These are phyloP conservation scores for Solenopsis fugax DNA, from an alignment of 1,140 invertebrate species.

Conservation along the genomic window DNA sequence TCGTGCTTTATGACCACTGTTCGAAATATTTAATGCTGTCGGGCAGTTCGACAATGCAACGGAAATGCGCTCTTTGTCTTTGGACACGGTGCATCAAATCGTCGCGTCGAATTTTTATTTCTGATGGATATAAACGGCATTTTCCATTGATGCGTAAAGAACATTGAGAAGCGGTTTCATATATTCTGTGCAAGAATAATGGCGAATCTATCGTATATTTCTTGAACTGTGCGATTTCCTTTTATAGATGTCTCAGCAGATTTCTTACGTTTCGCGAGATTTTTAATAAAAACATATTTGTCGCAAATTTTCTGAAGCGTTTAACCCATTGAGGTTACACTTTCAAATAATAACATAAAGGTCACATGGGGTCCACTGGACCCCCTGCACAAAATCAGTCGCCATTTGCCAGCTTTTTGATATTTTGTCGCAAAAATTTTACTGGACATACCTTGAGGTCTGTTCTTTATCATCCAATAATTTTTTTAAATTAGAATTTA, in stretches of 20 bases:
- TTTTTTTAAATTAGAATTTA: no score
- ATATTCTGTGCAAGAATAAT: background rate
- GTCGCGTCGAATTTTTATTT: conserved; percentile 12
- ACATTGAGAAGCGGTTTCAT: background rate
- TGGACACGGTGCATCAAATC: conserved; percentile 18
- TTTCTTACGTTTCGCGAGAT: background rate
- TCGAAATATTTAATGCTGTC: conserved; percentile 52
- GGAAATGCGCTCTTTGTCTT: conserved; percentile 11
- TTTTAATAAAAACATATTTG: background rate
- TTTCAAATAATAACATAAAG: no score
- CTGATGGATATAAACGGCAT: background rate
- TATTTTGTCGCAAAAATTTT: no score
- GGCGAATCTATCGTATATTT: background rate
- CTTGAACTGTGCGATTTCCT: background rate
- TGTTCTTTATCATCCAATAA: no score
- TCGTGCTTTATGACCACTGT: conserved; percentile 16
- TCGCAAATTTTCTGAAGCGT: background rate
- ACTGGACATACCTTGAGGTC: no score
- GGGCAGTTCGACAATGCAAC: conserved; percentile 18
- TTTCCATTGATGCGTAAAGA: background rate
- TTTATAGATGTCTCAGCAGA: background rate
- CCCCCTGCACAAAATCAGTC: no score
- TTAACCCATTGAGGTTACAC: no score
- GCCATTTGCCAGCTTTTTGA: no score
- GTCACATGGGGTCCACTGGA: no score